Percentiles rank a stretch among this genome's conserved stretches.
These are phyloP conservation scores for Typhlichthys eigenmanni DNA, from an alignment of 2,797 vertebrate species.

Conservation along the genomic window DNA sequence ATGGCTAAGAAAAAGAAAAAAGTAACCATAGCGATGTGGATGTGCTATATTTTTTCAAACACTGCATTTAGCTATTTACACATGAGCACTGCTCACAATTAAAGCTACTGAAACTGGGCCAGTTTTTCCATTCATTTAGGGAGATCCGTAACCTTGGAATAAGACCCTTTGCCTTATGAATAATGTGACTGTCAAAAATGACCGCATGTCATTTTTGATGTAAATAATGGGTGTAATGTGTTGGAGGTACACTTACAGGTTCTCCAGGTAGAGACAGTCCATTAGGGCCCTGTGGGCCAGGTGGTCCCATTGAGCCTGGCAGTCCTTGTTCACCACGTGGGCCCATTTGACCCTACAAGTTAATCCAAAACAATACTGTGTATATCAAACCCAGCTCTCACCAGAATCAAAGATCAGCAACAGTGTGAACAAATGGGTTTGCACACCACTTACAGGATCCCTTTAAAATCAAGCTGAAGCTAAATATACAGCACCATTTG, in stretches of 20 bases:
- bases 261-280: slow-evolving; percentile 95
- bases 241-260: slow-evolving; percentile 81
- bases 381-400: slow-evolving; percentile 6
- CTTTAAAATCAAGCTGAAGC: slow-evolving; percentile 36
- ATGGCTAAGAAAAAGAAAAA: slow-evolving; percentile 9
- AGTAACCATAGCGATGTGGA: not conserved
- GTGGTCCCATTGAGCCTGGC: slow-evolving; percentile 89
- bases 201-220: not conserved
- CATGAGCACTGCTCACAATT: slow-evolving; percentile 1
- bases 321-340: slow-evolving; percentile 88
- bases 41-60: too few species aligned
- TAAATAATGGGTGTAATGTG: not conserved
- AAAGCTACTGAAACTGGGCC: not conserved
- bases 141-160: too few species aligned
- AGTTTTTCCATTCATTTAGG: not conserved
- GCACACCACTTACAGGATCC: slow-evolving; percentile 15
- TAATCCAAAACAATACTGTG: slow-evolving; percentile 8
- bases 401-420: slow-evolving; percentile 26
- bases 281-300: slow-evolving; percentile 94
- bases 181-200: too few species aligned
- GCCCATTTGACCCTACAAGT: slow-evolving; percentile 85
- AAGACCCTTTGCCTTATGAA: too few species aligned
- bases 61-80: slow-evolving; percentile 17
- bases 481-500: slow-evolving; percentile 40
- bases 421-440: slow-evolving; percentile 25